Base-by-base conservation (phyloP, 2,113 vertebrate genomes). In the Bufo bufo region DNA sequence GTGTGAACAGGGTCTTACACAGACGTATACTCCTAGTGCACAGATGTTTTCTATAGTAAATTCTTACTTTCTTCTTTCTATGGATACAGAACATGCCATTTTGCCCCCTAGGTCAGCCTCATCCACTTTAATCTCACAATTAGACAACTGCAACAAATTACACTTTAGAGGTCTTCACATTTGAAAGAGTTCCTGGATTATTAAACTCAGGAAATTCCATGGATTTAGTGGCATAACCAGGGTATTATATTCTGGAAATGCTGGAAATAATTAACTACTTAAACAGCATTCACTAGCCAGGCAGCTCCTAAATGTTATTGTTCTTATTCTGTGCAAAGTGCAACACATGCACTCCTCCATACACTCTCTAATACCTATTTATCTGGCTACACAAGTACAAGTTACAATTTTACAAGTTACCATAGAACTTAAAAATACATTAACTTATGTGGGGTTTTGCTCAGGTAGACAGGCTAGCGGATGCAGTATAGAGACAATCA, bases 121-220 rank as follows among this genome's bases (percentile, higher is more conserved):
- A 16, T 50, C 47, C 63, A 84, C 45, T 71, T 66, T 33, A 65
- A 71, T 84, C 82, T 84, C 82, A 69, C 63, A 54, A 84, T 71
- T 71, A 84, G 45, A 84, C 61, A 71, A 84, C 63, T 84, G 63
- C 61, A 84, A 84, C 82, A 84, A 84, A 84, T 84, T 69, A 84
- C n/a, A 71, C 58, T 84, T 71, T 47, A 69, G 82, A 71, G 63
- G 63, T 84, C n/a, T 84, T 45, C 33, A 13, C 10, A 84, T 71
- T 54, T 71, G 47, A 84, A 71, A 71, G 82, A 50, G 82, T 84
- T 84, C 63, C 82, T 84, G 47, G 47, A 84, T 84, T 84, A 54
- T 54, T 71, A 84, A 49, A 52, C 63, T 52, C 82, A 84, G 82
- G 82, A 84, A 84, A 84, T 84, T 69, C 82, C 82, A 69, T 50